A percentile compares a stretch with the other conserved stretches of the same genome.
These are phyloP conservation scores for Drosophila lini DNA, from an alignment of 1,140 invertebrate genomes.

Conservation along the genomic window DNA sequence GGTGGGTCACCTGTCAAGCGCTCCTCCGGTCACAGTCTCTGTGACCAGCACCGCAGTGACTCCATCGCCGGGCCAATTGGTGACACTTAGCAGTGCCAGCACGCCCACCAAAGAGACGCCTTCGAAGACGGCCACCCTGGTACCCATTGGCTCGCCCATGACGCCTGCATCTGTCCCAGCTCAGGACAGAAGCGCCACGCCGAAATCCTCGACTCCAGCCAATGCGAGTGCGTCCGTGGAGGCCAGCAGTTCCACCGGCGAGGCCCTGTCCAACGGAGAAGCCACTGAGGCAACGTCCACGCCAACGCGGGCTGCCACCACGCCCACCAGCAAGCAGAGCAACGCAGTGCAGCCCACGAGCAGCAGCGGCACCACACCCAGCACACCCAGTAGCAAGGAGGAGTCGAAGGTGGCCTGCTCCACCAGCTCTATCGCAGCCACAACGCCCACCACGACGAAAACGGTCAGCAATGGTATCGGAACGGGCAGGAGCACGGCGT, in stretches of 20 bases:
- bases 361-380: constrained; percentile 68
- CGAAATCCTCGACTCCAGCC: constrained; percentile 12
- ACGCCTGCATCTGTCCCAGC: constrained; percentile 1
- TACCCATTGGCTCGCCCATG: constrained; percentile 78
- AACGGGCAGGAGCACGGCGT: constrained; percentile 21
- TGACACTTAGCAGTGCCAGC: constrained; percentile 49
- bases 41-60: constrained; percentile 39
- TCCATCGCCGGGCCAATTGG: constrained; percentile 40
- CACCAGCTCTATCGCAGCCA: constrained; percentile 66
- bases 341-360: constrained; percentile 55
- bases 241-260: constrained; percentile 55
- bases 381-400: constrained; percentile 50
- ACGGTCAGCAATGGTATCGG: constrained; percentile 35
- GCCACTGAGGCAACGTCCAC: constrained; percentile 61
- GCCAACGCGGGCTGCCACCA: constrained; percentile 73
- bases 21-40: constrained; percentile 46
- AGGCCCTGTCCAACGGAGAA: constrained; percentile 53
- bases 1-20: constrained; percentile 56
- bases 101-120: constrained; percentile 62
- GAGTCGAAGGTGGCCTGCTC: constrained; percentile 62
- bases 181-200: constrained; percentile 28
- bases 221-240: constrained; percentile 35
- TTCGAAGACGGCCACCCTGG: constrained; percentile 69
- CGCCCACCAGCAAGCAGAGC: constrained; percentile 68
- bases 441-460: constrained; percentile 55